Evolutionary conservation across 1,140 invertebrate species (phyloP).

Genomic region (Ceratosolen fusciceps): DNA sequence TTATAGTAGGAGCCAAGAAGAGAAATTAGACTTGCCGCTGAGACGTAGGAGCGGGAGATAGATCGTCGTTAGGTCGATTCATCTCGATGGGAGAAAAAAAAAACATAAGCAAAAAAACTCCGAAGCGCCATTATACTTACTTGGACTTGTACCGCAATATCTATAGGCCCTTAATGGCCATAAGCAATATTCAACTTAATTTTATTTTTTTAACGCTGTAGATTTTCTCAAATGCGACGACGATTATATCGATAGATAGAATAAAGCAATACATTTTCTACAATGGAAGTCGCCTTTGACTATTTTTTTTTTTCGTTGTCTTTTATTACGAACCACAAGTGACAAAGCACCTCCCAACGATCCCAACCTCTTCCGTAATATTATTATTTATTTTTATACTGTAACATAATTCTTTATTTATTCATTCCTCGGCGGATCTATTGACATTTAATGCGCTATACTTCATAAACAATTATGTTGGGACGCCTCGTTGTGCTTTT

Average conservation of each 20-base stretch:
- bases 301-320: too few species aligned
- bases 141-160: slow-evolving; percentile 22
- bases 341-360: not conserved
- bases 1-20: not conserved
- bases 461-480: too few species aligned
- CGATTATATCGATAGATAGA: slow-evolving; percentile 36
- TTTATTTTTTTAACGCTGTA: slow-evolving; percentile 47
- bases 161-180: slow-evolving; percentile 23
- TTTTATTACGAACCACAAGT: not conserved
- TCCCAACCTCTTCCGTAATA: too few species aligned
- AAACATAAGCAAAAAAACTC: too few species aligned
- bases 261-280: slow-evolving; percentile 47
- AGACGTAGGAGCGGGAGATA: not conserved
- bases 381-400: too few species aligned
- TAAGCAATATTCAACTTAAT: slow-evolving; percentile 40
- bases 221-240: slow-evolving; percentile 26
- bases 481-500: too few species aligned
- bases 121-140: not conserved
- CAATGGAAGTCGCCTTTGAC: not conserved
- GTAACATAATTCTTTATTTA: too few species aligned
- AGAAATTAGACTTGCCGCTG: slow-evolving; percentile 17
- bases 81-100: slow-evolving; percentile 3
- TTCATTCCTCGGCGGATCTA: too few species aligned
- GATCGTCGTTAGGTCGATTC: not conserved
- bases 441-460: too few species aligned